Conservation (phyloP, 2,888 invertebrate genomes). For the Altica lythri region DNA sequence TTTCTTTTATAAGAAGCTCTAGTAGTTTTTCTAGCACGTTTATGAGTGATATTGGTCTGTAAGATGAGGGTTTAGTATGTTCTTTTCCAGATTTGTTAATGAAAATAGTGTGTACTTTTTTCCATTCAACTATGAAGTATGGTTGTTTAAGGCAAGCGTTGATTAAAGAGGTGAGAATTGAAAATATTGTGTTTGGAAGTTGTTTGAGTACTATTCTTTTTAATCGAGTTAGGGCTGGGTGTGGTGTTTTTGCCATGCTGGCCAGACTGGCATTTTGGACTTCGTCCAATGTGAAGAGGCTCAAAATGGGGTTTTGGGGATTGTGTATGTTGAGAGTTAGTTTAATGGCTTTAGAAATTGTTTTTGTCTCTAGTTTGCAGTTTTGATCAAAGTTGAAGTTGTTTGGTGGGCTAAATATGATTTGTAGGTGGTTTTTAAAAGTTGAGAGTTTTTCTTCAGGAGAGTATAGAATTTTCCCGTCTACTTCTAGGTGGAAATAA, state of each 20-base stretch:
- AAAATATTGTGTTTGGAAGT: not conserved
- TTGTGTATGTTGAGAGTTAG: not conserved
- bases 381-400: not conserved
- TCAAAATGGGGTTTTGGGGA: not conserved
- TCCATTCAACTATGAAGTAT: not conserved
- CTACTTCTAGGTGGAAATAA: not conserved
- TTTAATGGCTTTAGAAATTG: not conserved
- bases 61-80: not conserved
- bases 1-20: not conserved
- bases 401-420: not conserved
- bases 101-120: not conserved
- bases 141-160: not conserved
- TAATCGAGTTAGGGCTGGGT: not conserved
- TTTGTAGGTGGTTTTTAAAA: not conserved
- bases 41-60: not conserved
- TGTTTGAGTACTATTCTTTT: not conserved
- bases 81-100: not conserved
- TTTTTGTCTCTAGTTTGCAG: not conserved
- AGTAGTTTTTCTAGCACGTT: not conserved
- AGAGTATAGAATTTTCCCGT: not conserved
- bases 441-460: not conserved
- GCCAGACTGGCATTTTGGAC: not conserved
- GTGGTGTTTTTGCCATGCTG: not conserved
- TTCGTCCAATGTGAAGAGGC: not conserved
- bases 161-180: not conserved